Conservation (phyloP, 2,888 invertebrate species). For the Lithophane ornitopus region DNA sequence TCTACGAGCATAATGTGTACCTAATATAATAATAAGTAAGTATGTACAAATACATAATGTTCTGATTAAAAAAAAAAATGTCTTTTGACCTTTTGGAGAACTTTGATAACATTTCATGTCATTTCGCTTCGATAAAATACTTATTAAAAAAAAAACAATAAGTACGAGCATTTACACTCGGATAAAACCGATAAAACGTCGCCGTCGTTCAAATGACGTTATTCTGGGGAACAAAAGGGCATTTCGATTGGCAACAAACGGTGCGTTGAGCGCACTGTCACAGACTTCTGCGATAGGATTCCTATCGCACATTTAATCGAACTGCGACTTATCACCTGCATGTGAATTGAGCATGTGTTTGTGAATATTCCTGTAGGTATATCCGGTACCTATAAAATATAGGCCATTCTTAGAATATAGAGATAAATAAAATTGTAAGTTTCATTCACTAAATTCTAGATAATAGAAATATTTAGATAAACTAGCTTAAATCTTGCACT, state of each 20-base stretch:
- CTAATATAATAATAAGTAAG: too few species aligned
- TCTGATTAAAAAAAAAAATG: too few species aligned
- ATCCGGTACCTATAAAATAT: not conserved
- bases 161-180: not conserved
- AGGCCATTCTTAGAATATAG: not conserved
- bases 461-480: conserved; percentile 5
- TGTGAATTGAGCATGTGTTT: conserved; percentile 8
- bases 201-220: too few species aligned
- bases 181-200: not conserved
- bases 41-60: too few species aligned
- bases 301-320: not conserved
- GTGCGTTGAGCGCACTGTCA: too few species aligned
- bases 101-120: conserved; percentile 28
- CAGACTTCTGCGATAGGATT: conserved; percentile 3
- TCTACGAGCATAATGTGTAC: too few species aligned
- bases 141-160: not conserved
- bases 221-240: not conserved
- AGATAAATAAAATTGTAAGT: not conserved
- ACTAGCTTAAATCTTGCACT: not conserved
- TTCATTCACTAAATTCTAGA: not conserved
- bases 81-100: not conserved
- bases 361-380: not conserved
- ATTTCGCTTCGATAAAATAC: not conserved
- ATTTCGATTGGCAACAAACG: not conserved
- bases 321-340: not conserved